Conservation (phyloP, 2,888 invertebrate species). For the Rhimphoctona megacephalus region DNA sequence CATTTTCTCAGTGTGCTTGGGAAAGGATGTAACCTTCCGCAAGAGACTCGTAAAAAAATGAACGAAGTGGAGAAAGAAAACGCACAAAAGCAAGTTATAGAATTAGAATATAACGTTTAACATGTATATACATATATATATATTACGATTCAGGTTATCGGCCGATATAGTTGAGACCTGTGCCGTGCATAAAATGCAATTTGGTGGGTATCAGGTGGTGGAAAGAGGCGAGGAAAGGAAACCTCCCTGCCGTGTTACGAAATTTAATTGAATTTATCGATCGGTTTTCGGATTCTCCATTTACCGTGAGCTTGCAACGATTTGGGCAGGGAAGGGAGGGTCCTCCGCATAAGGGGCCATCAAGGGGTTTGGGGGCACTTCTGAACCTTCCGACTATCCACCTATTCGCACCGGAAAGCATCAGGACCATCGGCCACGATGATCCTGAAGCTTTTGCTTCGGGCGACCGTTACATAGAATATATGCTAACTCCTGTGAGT, state of each 20-base stretch:
- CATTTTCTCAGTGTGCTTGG: slow-evolving; percentile 12
- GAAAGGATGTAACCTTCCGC: slow-evolving; percentile 13
- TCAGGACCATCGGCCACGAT: slow-evolving; percentile 41
- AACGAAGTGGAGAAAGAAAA: slow-evolving; percentile 16
- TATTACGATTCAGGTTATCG: slow-evolving; percentile 59
- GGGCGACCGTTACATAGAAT: slow-evolving; percentile 66
- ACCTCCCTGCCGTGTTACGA: slow-evolving; percentile 75
- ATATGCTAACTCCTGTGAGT: slow-evolving; percentile 59
- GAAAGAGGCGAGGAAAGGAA: slow-evolving; percentile 58
- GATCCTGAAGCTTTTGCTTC: slow-evolving; percentile 62
- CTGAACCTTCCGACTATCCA: slow-evolving; percentile 39
- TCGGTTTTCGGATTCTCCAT: slow-evolving; percentile 79
- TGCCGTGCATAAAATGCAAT: slow-evolving; percentile 79
- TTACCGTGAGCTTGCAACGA: slow-evolving; percentile 54
- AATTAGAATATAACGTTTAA: slow-evolving; percentile 18
- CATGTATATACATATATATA: slow-evolving; percentile 21
- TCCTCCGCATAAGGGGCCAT: slow-evolving; percentile 12
- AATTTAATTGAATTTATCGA: slow-evolving; percentile 84
- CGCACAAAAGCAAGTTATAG: slow-evolving; percentile 23
- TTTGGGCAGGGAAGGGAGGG: slow-evolving; percentile 1
- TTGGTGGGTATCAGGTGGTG: slow-evolving; percentile 76
- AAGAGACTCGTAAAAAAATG: slow-evolving; percentile 21
- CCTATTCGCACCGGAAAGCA: slow-evolving; percentile 46
- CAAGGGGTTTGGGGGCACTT: slow-evolving; percentile 28
- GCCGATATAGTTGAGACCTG: slow-evolving; percentile 56